Evolutionary conservation across 2,797 vertebrate genomes (phyloP), one percentile per base, ranked within the genome.

Genomic region (Tauraco hartlaubi): DNA sequence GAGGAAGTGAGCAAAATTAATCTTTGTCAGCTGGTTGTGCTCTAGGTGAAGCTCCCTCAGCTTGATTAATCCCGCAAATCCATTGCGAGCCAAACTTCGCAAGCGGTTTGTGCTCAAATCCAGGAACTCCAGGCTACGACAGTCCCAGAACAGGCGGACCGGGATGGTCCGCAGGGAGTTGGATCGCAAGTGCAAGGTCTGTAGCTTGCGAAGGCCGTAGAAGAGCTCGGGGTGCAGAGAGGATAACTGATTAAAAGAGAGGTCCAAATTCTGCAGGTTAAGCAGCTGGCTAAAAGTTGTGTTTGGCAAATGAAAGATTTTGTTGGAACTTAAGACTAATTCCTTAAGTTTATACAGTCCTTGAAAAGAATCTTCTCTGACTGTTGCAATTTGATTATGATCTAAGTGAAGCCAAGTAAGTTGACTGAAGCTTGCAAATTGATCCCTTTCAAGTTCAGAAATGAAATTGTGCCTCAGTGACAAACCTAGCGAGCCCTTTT

Each of bases 271-370:
- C 98, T 99, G 99, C 94, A 99, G 99, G 97, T 99, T 99, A 98
- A 99, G 99, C 98, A 99, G 99, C 99, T 99, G 99, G 97, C 99
- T 99, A 99, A 99, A 99, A 99, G 99, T 99, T 98, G 99, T 99
- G 98, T 99, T 99, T 98, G 99, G 99, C 99, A 99, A 99, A 98
- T 99, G 99, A 98, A 99, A 99, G 99, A 99, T 99, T 98, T 99
- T 99, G 98, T 99, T 99, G 97, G 99, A 99, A 98, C 99, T 99
- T 98, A 99, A 98, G 97, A 99, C 99, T 98, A 99, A 99, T 98
- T 99, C 99, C 98, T 99, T 99, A 95, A 99, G 99, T 98, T 99
- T 99, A 98, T 99, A 99, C 92, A 99, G 99, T 98, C 99, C 99
- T 98, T 99, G 99, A 98, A 99, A 99, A 98, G 99, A 99, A 96